Evolutionary conservation across 2,797 vertebrate genomes (phyloP).

Genomic region (Tiaroga cobitis): DNA sequence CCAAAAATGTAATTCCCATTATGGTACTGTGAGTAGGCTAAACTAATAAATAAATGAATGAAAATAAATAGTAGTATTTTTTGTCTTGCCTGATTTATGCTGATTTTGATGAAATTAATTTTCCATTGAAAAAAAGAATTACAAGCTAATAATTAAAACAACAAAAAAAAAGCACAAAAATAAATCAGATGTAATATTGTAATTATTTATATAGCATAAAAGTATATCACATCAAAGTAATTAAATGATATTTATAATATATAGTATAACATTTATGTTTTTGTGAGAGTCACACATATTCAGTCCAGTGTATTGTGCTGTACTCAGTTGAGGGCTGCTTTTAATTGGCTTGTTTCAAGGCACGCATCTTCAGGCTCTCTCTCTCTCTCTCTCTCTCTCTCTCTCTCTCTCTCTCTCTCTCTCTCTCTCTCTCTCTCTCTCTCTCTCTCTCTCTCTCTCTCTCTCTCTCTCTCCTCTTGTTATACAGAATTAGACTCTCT

Average conservation of each 20-base stretch:
- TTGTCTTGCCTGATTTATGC: too few species aligned
- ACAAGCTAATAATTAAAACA: too few species aligned
- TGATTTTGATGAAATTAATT: too few species aligned
- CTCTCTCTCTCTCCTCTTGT: conserved; percentile 2
- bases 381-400: conserved; percentile 25
- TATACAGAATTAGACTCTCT: conserved; percentile 14
- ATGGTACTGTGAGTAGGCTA: neutral
- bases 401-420: conserved; percentile 7
- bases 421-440: conserved; percentile 24
- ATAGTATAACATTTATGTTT: neutral
- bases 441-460: conserved; percentile 20
- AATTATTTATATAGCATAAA: neutral
- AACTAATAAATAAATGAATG: neutral
- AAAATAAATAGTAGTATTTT: neutral
- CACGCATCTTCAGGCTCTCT: neutral
- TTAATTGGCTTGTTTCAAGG: conserved; percentile 20
- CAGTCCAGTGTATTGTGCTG: neutral
- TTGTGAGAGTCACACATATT: neutral
- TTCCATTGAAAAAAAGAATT: too few species aligned
- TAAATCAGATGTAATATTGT: neutral
- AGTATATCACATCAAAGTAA: neutral
- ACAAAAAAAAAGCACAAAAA: too few species aligned
- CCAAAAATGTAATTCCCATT: neutral
- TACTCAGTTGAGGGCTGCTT: neutral
- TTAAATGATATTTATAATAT: neutral